Evolutionary conservation across 2,797 vertebrate species (phyloP).

Genomic region (Anguilla anguilla): DNA sequence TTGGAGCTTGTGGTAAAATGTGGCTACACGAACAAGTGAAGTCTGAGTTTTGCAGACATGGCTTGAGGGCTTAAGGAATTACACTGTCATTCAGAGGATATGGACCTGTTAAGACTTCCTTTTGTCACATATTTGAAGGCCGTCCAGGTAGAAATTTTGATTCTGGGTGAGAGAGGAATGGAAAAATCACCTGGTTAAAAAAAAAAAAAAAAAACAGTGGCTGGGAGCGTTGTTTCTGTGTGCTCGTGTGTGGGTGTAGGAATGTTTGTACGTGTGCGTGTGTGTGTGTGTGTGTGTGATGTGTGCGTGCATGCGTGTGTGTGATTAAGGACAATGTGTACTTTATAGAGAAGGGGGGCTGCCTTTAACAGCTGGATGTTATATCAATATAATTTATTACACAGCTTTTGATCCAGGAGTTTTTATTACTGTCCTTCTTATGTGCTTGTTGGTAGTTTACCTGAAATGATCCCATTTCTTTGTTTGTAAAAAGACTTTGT

Average conservation of each 20-base stretch:
- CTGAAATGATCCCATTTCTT: neutral
- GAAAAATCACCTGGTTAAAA: slow-evolving; percentile 49
- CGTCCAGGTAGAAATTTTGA: slow-evolving; percentile 83
- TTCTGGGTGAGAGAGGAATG: slow-evolving; percentile 61
- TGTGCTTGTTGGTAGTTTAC: neutral
- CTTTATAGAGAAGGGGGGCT: neutral
- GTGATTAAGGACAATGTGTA: neutral
- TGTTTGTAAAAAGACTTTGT: neutral
- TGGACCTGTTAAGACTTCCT: slow-evolving; percentile 86
- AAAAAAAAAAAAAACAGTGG: slow-evolving; percentile 29
- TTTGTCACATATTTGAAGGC: slow-evolving; percentile 93
- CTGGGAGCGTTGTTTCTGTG: slow-evolving; percentile 19
- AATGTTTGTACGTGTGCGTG: neutral
- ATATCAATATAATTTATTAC: slow-evolving; percentile 8
- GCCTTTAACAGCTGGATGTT: neutral
- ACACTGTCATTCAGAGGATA: slow-evolving; percentile 91
- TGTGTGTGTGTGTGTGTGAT: neutral
- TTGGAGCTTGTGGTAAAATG: slow-evolving; percentile 72
- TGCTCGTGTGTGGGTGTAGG: slow-evolving; percentile 1
- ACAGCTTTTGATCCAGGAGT: neutral
- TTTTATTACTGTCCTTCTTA: neutral
- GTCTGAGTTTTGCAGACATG: slow-evolving; percentile 92
- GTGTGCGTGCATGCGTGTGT: neutral
- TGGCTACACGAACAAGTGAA: slow-evolving; percentile 87
- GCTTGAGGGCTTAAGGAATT: slow-evolving; percentile 92